A percentile compares a stretch with the other conserved stretches of the same genome.
Evolutionary conservation across 2,888 invertebrate species (phyloP).

Genomic region (Hecatera dysodea): DNA sequence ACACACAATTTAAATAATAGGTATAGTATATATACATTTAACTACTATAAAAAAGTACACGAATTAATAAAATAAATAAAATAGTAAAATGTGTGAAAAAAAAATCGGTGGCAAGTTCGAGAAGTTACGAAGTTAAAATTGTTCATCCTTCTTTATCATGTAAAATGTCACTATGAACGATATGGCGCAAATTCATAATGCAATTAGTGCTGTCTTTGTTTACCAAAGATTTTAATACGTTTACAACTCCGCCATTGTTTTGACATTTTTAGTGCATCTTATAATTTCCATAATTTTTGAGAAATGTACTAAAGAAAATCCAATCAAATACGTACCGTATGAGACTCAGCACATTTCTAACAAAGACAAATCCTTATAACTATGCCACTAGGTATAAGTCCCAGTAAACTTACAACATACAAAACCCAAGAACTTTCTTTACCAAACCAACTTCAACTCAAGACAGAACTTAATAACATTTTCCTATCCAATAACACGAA

Average conservation of each 20-base stretch:
- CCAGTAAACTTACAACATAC: constrained; percentile 10
- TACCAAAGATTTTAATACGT: background rate
- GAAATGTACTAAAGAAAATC: background rate
- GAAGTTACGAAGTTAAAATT: background rate
- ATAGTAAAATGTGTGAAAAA: too few relatives aligned
- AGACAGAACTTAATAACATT: constrained; percentile 53
- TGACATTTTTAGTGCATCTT: too few relatives aligned
- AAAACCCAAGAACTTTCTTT: constrained; percentile 28
- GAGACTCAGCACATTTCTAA: background rate
- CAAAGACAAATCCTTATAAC: background rate
- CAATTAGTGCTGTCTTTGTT: background rate
- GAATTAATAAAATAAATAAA: too few relatives aligned
- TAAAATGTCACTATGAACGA: background rate
- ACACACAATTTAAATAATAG: too few relatives aligned
- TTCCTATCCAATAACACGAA: constrained; percentile 61
- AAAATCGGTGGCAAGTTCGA: too few relatives aligned
- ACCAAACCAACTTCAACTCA: constrained; percentile 37
- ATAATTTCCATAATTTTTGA: too few relatives aligned
- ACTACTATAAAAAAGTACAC: too few relatives aligned
- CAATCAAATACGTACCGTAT: background rate
- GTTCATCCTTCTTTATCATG: too few relatives aligned
- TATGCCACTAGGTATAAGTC: constrained; percentile 3
- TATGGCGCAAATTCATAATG: background rate
- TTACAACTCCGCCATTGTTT: background rate
- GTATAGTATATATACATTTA: too few relatives aligned